Conservation (phyloP, 2,888 invertebrate genomes). For the Syrphus vitripennis region DNA sequence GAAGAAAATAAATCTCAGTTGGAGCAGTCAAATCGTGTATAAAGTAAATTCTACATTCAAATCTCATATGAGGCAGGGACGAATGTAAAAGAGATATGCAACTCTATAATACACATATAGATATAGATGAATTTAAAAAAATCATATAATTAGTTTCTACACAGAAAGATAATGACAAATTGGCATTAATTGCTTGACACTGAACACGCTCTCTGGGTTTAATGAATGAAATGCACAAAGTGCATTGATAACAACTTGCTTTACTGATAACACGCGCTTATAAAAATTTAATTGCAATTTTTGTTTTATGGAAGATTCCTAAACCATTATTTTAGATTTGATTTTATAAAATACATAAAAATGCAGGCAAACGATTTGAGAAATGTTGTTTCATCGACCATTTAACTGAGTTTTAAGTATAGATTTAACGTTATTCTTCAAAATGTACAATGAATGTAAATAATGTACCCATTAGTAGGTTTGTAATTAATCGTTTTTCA, state of each 20-base stretch:
- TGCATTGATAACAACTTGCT: slow-evolving; percentile 45
- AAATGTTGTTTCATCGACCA: no score
- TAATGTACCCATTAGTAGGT: no score
- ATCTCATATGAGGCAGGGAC: neutral
- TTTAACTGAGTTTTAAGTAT: no score
- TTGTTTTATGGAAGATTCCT: neutral
- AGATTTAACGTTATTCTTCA: no score
- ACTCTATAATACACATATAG: neutral
- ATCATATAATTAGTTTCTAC: slow-evolving; percentile 6
- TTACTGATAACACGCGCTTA: slow-evolving; percentile 30
- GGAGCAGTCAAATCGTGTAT: slow-evolving; percentile 1
- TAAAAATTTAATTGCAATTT: neutral
- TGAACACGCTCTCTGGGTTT: slow-evolving; percentile 17
- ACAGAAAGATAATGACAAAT: slow-evolving; percentile 50
- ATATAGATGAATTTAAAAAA: neutral
- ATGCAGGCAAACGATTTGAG: no score
- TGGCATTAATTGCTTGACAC: slow-evolving; percentile 59
- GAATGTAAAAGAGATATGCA: neutral
- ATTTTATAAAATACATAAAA: neutral
- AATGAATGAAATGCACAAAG: slow-evolving; percentile 55
- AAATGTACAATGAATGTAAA: no score
- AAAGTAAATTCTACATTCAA: neutral
- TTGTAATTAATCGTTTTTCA: no score
- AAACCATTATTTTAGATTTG: neutral
- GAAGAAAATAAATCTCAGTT: slow-evolving; percentile 37